A percentile compares a stretch with the other conserved stretches of the same genome.
These are phyloP conservation scores for Limnephilus rhombicus DNA, from an alignment of 2,888 invertebrate species.

Conservation along the genomic window DNA sequence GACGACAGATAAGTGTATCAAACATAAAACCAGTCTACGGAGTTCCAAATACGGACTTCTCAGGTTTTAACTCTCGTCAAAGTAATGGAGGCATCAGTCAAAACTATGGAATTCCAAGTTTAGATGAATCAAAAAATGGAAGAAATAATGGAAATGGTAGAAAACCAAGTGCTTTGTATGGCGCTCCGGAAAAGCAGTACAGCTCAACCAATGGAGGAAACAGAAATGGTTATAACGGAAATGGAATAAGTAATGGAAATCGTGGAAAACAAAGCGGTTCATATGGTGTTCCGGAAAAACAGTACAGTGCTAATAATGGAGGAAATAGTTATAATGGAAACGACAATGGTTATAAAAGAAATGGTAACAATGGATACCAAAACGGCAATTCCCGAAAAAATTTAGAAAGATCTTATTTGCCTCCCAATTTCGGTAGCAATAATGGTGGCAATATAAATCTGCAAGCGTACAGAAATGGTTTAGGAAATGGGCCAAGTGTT, in stretches of 20 bases:
- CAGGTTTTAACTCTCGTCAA: neutral
- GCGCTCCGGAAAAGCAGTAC: neutral
- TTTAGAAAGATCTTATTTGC: slow-evolving; percentile 10
- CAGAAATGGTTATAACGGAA: slow-evolving; percentile 12
- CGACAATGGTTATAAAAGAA: neutral
- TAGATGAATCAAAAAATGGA: neutral
- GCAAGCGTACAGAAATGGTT: slow-evolving; percentile 50
- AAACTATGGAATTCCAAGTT: neutral
- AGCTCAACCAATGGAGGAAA: slow-evolving; percentile 66
- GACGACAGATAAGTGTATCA: neutral
- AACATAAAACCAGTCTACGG: neutral
- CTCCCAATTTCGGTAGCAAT: slow-evolving; percentile 22
- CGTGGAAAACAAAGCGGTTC: neutral
- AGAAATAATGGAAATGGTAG: neutral
- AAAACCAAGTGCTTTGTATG: neutral
- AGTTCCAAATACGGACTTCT: neutral
- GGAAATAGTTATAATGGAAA: slow-evolving; percentile 65
- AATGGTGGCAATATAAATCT: slow-evolving; percentile 58
- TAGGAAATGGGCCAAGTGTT: slow-evolving; percentile 46
- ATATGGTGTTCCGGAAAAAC: neutral
- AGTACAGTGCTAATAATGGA: slow-evolving; percentile 65
- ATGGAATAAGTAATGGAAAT: neutral
- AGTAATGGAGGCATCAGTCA: neutral
- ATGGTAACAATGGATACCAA: slow-evolving; percentile 22
- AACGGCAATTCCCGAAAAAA: slow-evolving; percentile 26